A percentile compares a stretch with the other conserved stretches of the same genome.
Evolutionary conservation across 1,140 invertebrate genomes (phyloP).

Genomic region (Rhagoletis pomonella): DNA sequence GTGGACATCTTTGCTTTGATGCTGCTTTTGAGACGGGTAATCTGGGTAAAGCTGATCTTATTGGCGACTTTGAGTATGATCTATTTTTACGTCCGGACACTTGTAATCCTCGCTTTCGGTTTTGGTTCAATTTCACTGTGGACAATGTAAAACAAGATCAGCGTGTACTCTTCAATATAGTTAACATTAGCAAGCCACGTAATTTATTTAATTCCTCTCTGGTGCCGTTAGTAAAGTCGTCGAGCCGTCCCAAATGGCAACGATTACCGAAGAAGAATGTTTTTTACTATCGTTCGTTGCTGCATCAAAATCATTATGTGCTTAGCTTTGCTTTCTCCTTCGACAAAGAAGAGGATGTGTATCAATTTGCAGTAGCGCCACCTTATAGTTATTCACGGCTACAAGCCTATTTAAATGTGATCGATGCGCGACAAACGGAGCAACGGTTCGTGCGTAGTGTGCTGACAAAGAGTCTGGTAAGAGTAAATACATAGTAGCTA

Average conservation of each 20-base stretch:
- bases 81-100: conserved; percentile 97
- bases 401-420: conserved; percentile 87
- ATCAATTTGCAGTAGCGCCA: conserved; percentile 93
- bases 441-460: conserved; percentile 65
- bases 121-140: conserved; percentile 99
- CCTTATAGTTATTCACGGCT: conserved; percentile 96
- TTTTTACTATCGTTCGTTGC: conserved; percentile 93
- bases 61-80: conserved; percentile 97
- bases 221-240: conserved; percentile 95
- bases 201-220: conserved; percentile 93
- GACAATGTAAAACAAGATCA: conserved; percentile 96
- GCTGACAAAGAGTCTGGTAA: conserved; percentile 67
- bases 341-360: conserved; percentile 93
- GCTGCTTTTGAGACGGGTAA: conserved; percentile 98
- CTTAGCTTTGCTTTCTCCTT: conserved; percentile 96
- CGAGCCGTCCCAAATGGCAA: conserved; percentile 92
- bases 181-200: conserved; percentile 95
- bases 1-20: conserved; percentile 97
- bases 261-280: conserved; percentile 89
- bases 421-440: conserved; percentile 78
- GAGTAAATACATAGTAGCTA: conserved; percentile 8
- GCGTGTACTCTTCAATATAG: conserved; percentile 97
- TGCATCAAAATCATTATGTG: conserved; percentile 94
- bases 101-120: conserved; percentile 91
- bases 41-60: conserved; percentile 93